Percentiles rank a stretch among this genome's conserved stretches.
These are phyloP conservation scores for Mustela lutreola DNA, from an alignment of 2,113 vertebrate species.

Conservation along the genomic window DNA sequence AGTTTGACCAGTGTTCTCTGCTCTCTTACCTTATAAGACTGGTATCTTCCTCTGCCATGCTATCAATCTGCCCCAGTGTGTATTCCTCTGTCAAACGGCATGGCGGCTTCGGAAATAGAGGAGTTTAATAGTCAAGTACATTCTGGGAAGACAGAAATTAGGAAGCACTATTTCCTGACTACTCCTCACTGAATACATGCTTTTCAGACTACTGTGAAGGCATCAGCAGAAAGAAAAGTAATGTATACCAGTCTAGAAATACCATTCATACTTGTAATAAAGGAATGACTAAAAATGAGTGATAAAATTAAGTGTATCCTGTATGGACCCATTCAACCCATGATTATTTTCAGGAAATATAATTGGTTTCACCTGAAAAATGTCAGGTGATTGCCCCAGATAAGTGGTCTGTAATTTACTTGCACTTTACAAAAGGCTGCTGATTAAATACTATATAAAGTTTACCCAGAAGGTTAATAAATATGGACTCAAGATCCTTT, in stretches of 20 bases:
- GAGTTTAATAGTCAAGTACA: slow-evolving; percentile 46
- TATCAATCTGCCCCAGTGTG: background rate
- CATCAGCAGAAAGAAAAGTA: slow-evolving; percentile 53
- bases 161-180: slow-evolving; percentile 22
- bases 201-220: slow-evolving; percentile 42
- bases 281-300: slow-evolving; percentile 48
- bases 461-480: slow-evolving; percentile 75
- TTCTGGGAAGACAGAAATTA: slow-evolving; percentile 44
- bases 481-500: slow-evolving; percentile 69
- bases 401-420: slow-evolving; percentile 73
- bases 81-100: slow-evolving; percentile 2
- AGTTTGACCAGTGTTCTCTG: background rate
- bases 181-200: background rate
- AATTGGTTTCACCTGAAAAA: slow-evolving; percentile 65
- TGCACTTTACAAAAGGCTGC: slow-evolving; percentile 62
- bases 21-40: background rate
- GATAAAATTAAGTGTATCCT: slow-evolving; percentile 53
- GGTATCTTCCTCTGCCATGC: background rate
- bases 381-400: slow-evolving; percentile 60
- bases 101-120: background rate
- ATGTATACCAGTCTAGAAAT: background rate
- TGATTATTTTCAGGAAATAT: slow-evolving; percentile 62
- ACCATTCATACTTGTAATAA: slow-evolving; percentile 49
- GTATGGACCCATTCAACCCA: background rate
- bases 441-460: slow-evolving; percentile 75